Base-by-base conservation (phyloP, 2,113 vertebrate species). In the Centropristis striata region DNA sequence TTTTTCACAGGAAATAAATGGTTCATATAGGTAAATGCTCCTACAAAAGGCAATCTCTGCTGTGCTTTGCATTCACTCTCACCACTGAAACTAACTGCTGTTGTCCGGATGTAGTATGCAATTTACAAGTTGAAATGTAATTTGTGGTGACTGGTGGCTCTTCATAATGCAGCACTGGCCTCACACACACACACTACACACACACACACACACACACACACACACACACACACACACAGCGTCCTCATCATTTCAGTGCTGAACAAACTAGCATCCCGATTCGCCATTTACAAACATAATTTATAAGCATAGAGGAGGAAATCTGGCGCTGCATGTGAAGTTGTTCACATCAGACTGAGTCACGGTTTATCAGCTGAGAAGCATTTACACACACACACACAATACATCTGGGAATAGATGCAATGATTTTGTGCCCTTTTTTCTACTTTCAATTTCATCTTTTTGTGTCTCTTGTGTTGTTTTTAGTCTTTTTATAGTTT, bases 1-100 rank as follows among this genome's bases (percentile, higher is more conserved):
- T 86, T 88, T 81, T 44, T 71, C 79, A 61, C 25, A 1, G n/a
- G 58, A 60, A 87, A 71, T 46, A 74, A 77, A 85, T 76, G 69
- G 61, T 59, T 68, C 66, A 21, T 60, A 28, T 49, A 67, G 51
- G 47, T 46, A 71, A 85, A 85, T 70, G 51, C 58, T 69, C 47
- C 66, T 2, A 64, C 63, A 76, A 41, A n/a, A 74, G 54, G 21
- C 5, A 32, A 51, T 69, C 59, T 68, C 44, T 64, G 21, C 10
- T 61, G 36, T 66, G 57, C 53, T 57, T 59, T 72, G 73, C 77
- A 81, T 88, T 78, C 58, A 27, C 55, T 71, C 65, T 59, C 50
- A 11, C 12, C 28, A 5, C 27, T 63, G 72, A 80, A 71, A 68
- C 18, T 14, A 32, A 60, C 59, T 44, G 32, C 32, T 51, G 55